Conservation (phyloP, 1,140 invertebrate species). For the Tigriopus japonicus region DNA sequence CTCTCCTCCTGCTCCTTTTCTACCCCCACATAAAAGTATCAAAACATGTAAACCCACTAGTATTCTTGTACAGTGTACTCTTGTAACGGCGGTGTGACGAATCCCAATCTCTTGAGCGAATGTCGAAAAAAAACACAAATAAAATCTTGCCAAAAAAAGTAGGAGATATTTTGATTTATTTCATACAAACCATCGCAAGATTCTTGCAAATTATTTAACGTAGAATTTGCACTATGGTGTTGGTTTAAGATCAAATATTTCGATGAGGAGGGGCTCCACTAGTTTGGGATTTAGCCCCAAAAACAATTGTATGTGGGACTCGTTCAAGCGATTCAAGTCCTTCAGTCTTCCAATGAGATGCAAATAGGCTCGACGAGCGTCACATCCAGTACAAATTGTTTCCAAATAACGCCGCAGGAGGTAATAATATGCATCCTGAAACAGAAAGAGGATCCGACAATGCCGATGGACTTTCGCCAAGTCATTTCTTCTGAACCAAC, state of each 20-base stretch:
- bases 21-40: no score
- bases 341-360: constrained; percentile 69
- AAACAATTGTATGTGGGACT: constrained; percentile 66
- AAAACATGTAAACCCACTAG: no score
- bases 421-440: constrained; percentile 69
- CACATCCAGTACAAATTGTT: constrained; percentile 48
- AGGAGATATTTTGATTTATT: no score
- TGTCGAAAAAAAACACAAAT: no score
- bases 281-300: constrained; percentile 69
- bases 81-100: no score
- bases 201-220: neutral
- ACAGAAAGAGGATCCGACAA: constrained; percentile 18
- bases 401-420: constrained; percentile 65
- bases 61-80: no score
- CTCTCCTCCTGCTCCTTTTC: no score
- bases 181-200: no score
- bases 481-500: no score
- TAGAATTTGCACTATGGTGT: neutral
- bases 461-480: no score
- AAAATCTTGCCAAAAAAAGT: no score
- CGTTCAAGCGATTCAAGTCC: constrained; percentile 62
- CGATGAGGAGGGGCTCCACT: constrained; percentile 72
- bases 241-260: constrained; percentile 71
- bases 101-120: no score
- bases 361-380: constrained; percentile 61